Evolutionary conservation across 2,113 vertebrate genomes (phyloP).

Genomic region (Nothoprocta perdicaria): DNA sequence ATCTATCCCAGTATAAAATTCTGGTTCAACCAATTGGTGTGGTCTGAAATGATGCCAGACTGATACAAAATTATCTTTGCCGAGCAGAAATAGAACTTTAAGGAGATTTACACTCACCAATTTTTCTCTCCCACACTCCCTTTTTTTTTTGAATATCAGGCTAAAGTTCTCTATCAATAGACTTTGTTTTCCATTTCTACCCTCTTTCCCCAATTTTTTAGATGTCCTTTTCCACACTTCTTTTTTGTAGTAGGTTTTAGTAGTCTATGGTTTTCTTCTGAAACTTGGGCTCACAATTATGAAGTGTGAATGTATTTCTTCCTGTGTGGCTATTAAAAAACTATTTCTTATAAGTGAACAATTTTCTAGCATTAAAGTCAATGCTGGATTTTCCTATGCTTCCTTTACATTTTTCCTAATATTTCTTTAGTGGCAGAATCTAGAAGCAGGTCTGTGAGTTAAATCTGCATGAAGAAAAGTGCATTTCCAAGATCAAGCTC

Average conservation of each 20-base stretch:
- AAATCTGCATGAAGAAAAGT: background rate
- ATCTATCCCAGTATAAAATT: background rate
- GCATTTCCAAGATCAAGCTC: slow-evolving; percentile 22
- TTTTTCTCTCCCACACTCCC: background rate
- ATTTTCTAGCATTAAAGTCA: background rate
- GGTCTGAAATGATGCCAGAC: background rate
- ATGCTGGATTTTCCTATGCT: background rate
- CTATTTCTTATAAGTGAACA: background rate
- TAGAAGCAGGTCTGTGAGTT: background rate
- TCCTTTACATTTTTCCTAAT: background rate
- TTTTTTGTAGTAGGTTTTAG: background rate
- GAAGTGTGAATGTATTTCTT: background rate
- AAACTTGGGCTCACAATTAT: background rate
- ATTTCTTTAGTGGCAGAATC: slow-evolving; percentile 3
- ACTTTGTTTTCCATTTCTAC: background rate
- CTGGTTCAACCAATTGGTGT: background rate
- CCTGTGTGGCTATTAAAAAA: background rate
- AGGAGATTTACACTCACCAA: background rate
- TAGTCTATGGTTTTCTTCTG: background rate
- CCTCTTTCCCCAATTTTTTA: background rate
- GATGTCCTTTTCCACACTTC: background rate
- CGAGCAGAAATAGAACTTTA: background rate
- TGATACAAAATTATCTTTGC: background rate
- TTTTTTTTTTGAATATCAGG: background rate
- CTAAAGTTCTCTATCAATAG: background rate